Conservation (phyloP, 2,113 vertebrate genomes). For the Setophaga coronata region DNA sequence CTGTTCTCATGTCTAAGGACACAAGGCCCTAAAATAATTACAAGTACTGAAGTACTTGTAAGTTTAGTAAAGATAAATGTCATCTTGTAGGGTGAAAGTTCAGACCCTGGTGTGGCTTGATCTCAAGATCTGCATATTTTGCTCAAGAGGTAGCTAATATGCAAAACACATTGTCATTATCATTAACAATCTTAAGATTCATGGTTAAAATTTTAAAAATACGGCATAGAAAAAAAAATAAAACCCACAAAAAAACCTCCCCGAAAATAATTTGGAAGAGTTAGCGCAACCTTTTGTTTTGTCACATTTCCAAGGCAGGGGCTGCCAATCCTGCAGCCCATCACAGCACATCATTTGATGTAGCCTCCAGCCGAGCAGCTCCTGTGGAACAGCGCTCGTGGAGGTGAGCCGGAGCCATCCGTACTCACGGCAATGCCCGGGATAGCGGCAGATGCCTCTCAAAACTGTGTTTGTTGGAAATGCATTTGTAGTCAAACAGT, state of each 20-base stretch:
- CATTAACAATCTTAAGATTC: background rate
- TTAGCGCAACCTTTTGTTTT: background rate
- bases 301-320: background rate
- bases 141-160: background rate
- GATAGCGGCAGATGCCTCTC: background rate
- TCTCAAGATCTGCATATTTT: background rate
- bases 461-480: background rate
- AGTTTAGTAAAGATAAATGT: background rate
- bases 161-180: background rate
- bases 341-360: background rate
- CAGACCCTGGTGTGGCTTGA: background rate
- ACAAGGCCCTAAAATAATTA: background rate
- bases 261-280: background rate
- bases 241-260: rapidly evolving
- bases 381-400: rapidly evolving
- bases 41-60: background rate
- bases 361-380: background rate
- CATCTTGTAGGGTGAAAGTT: background rate
- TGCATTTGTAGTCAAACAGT: background rate
- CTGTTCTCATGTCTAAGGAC: background rate
- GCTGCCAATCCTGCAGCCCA: background rate
- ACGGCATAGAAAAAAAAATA: rapidly evolving
- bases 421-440: rapidly evolving
- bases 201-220: background rate
- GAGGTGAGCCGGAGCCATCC: background rate